Evolutionary conservation across 2,888 invertebrate genomes (phyloP).

Genomic region (Sicus ferrugineus): DNA sequence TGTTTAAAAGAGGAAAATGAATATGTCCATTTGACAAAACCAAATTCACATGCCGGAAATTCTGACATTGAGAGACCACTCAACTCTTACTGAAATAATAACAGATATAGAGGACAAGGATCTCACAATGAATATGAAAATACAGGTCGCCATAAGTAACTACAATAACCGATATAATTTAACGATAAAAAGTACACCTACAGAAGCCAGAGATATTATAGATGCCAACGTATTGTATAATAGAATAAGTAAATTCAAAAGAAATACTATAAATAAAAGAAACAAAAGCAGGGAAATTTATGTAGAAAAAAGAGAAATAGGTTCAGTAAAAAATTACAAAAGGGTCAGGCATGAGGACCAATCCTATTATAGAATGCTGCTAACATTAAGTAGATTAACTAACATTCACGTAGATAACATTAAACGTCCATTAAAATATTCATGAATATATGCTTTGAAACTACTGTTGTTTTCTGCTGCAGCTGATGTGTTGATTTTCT

Average conservation of each 20-base stretch:
- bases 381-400: no score
- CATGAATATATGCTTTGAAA: no score
- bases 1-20: constrained; percentile 24
- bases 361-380: not conserved
- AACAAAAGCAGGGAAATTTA: constrained; percentile 22
- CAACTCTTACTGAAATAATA: constrained; percentile 35
- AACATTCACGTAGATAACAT: not conserved
- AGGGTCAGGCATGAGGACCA: constrained; percentile 6
- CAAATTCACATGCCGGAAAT: constrained; percentile 32
- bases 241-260: constrained; percentile 22
- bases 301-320: constrained; percentile 14
- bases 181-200: constrained; percentile 34
- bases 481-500: no score
- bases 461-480: no score
- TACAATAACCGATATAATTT: constrained; percentile 37
- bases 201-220: constrained; percentile 22
- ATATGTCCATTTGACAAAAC: constrained; percentile 31
- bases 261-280: not conserved
- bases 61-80: no score
- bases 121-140: constrained; percentile 31
- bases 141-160: constrained; percentile 32
- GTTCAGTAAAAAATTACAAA: not conserved
- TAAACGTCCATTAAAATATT: not conserved
- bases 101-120: constrained; percentile 27
- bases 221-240: not conserved